phyloP scores from a whole-genome alignment of 2,888 invertebrate species.

The Cerceris ruficornis region DNA sequence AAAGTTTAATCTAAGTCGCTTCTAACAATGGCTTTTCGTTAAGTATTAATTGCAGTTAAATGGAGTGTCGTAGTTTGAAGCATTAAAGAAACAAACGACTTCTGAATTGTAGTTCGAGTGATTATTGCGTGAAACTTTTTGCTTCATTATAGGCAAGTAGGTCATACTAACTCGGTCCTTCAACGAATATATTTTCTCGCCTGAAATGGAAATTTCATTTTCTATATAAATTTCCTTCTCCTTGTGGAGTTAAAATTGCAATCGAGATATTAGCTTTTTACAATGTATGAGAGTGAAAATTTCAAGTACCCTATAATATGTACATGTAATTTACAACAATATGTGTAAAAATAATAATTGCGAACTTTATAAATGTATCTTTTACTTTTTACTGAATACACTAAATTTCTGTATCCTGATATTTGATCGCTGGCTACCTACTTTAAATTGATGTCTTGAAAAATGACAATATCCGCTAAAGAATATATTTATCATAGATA shows the following conservation, averaged over 20 bases:
- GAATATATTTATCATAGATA: too few species aligned
- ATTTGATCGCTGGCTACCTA: too few species aligned
- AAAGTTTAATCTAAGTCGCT: not conserved
- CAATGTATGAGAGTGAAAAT: not conserved
- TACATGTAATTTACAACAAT: too few species aligned
- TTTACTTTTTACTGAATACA: too few species aligned
- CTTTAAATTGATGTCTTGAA: too few species aligned
- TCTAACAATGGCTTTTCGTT: not conserved
- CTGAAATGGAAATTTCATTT: slow-evolving; percentile 11
- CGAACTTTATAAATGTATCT: too few species aligned
- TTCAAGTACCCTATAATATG: not conserved
- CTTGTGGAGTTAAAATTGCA: not conserved
- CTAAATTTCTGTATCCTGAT: too few species aligned
- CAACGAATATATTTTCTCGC: slow-evolving; percentile 4
- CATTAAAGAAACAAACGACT: slow-evolving; percentile 2
- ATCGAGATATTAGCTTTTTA: not conserved
- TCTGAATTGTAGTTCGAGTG: slow-evolving; percentile 20
- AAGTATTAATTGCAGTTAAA: not conserved
- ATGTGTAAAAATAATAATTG: too few species aligned
- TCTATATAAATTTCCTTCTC: not conserved
- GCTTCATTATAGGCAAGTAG: not conserved
- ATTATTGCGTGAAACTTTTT: slow-evolving; percentile 18
- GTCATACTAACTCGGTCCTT: slow-evolving; percentile 7
- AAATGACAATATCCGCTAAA: too few species aligned
- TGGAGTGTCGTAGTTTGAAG: not conserved